Evolutionary conservation across 2,113 vertebrate species (phyloP).

Genomic region (Xenopus borealis): DNA sequence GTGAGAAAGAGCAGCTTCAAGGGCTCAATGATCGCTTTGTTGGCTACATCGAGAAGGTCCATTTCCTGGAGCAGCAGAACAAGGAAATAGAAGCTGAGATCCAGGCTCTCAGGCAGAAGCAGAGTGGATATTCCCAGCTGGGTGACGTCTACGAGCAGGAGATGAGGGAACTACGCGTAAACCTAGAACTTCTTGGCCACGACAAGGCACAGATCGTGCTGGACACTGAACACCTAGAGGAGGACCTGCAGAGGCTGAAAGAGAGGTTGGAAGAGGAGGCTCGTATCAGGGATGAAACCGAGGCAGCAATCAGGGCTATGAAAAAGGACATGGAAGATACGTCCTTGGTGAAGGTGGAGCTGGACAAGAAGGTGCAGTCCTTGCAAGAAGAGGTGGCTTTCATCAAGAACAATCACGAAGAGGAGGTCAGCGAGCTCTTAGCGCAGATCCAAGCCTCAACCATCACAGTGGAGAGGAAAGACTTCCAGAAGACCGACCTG

Average conservation of each 20-base stretch:
- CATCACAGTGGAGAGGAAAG: conserved; percentile 86
- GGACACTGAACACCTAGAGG: conserved; percentile 91
- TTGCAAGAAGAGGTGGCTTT: conserved; percentile 95
- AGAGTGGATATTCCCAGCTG: conserved; percentile 83
- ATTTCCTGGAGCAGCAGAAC: conserved; percentile 96
- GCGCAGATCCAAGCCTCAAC: conserved; percentile 91
- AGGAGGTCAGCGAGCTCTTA: conserved; percentile 90
- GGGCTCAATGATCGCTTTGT: conserved; percentile 97
- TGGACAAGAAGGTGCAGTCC: conserved; percentile 96
- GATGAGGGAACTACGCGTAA: conserved; percentile 84
- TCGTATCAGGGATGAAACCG: conserved; percentile 87
- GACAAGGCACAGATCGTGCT: conserved; percentile 93
- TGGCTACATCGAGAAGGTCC: conserved; percentile 97
- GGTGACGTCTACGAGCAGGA: conserved; percentile 92
- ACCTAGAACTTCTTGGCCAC: conserved; percentile 85
- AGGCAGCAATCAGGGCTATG: conserved; percentile 83
- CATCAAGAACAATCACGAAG: conserved; percentile 91
- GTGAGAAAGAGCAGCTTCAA: conserved; percentile 96
- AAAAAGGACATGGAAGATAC: conserved; percentile 88
- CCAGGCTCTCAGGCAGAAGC: conserved; percentile 89
- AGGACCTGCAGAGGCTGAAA: conserved; percentile 89
- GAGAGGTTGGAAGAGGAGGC: conserved; percentile 94
- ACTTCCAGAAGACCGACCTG: conserved; percentile 89
- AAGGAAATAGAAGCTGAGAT: conserved; percentile 92
- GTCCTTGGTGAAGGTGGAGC: conserved; percentile 80